These are phyloP conservation scores for Crotalus adamanteus DNA, from an alignment of 2,797 vertebrate species.

Conservation along the genomic window DNA sequence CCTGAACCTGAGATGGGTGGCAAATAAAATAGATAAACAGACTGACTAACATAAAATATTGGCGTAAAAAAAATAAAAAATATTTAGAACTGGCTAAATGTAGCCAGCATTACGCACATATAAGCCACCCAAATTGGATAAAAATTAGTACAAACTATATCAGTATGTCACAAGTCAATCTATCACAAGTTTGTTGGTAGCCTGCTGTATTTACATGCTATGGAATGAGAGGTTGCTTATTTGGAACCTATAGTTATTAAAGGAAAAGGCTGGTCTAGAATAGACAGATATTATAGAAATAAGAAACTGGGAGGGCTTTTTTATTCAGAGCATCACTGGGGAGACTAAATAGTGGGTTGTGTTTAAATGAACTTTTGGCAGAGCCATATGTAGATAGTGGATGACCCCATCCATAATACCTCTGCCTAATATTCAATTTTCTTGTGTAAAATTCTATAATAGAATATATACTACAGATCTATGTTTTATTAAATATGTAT, in stretches of 20 bases:
- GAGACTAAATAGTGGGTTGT: background rate
- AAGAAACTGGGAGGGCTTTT: background rate
- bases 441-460: background rate
- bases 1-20: background rate
- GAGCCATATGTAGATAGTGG: background rate
- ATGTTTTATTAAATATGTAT: background rate
- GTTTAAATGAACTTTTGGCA: background rate
- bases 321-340: background rate
- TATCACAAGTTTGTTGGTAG: background rate
- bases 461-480: background rate
- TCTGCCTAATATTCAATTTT: background rate
- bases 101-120: background rate
- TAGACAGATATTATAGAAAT: background rate
- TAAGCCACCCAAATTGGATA: background rate
- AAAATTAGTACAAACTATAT: background rate
- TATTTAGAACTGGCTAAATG: background rate
- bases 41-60: background rate
- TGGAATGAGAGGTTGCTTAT: background rate
- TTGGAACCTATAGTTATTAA: background rate
- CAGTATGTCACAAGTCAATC: background rate
- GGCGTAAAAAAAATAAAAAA: background rate
- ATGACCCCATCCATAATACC: background rate
- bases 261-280: background rate
- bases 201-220: background rate
- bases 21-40: background rate